Percentiles rank a stretch among this genome's conserved stretches.
These are phyloP conservation scores for Gobius niger DNA, from an alignment of 2,113 vertebrate genomes.

Conservation along the genomic window DNA sequence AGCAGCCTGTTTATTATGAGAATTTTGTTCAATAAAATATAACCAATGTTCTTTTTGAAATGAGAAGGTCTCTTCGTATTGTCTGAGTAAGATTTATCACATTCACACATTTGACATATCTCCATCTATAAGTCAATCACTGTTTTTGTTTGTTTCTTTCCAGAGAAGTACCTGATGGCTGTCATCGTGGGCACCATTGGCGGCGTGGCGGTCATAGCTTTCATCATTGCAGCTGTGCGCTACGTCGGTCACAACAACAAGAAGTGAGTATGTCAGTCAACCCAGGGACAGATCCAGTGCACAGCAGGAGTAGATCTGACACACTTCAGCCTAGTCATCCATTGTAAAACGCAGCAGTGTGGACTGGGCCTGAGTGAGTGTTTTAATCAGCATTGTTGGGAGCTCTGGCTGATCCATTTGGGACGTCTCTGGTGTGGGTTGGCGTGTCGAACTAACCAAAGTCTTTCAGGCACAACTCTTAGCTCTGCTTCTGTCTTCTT, in stretches of 20 bases:
- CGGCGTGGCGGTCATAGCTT: conserved; percentile 81
- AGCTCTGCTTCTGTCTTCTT: conserved; percentile 69
- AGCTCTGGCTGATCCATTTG: conserved; percentile 51
- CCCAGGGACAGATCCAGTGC: conserved; percentile 37
- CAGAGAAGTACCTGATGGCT: conserved; percentile 84
- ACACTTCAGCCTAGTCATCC: conserved; percentile 80
- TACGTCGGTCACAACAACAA: conserved; percentile 83
- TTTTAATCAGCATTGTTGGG: conserved; percentile 48
- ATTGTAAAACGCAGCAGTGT: conserved; percentile 71
- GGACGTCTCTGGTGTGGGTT: conserved; percentile 52
- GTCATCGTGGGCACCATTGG: conserved; percentile 82
- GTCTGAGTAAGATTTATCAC: too few species aligned
- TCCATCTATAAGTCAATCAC: neutral
- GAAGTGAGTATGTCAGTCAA: conserved; percentile 74
- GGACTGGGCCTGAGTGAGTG: conserved; percentile 52
- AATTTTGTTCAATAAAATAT: too few species aligned
- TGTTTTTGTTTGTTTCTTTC: conserved; percentile 26
- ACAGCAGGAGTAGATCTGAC: conserved; percentile 54
- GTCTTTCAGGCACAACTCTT: conserved; percentile 59
- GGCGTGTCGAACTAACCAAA: conserved; percentile 72
- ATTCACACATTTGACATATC: neutral
- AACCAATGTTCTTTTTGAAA: neutral
- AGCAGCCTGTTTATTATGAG: too few species aligned
- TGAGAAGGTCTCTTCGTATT: neutral
- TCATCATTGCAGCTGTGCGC: conserved; percentile 83